A percentile compares a stretch with the other conserved stretches of the same genome.
phyloP scores from a whole-genome alignment of 2,113 vertebrate genomes.

The Sclerurus mexicanus region DNA sequence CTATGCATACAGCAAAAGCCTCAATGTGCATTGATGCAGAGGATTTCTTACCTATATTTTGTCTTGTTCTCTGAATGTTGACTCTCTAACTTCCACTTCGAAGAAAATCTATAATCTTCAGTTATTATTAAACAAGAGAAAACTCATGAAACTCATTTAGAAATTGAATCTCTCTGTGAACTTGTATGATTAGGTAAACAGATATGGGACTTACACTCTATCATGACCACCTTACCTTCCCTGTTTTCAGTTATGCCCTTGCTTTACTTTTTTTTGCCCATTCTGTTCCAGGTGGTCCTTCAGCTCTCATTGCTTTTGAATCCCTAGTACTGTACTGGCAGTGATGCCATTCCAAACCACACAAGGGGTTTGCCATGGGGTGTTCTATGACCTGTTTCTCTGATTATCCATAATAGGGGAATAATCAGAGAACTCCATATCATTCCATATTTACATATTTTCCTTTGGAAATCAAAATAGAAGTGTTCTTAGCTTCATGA shows the following conservation, averaged over 20 bases:
- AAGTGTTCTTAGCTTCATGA: background rate
- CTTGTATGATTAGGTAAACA: background rate
- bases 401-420: background rate
- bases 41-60: background rate
- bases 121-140: background rate
- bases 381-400: background rate
- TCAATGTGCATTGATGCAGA: accelerated
- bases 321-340: background rate
- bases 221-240: background rate
- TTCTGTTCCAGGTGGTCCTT: background rate
- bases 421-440: background rate
- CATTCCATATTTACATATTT: background rate
- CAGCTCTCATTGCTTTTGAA: background rate
- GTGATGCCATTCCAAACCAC: background rate
- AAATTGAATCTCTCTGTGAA: background rate
- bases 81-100: background rate
- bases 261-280: background rate
- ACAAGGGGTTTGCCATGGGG: background rate
- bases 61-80: background rate
- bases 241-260: background rate
- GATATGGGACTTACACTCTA: background rate
- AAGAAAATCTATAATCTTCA: background rate
- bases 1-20: background rate
- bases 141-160: background rate
- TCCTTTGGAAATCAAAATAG: background rate